phyloP scores from a whole-genome alignment of 1,140 invertebrate genomes.

The Zaprionus ornatus region DNA sequence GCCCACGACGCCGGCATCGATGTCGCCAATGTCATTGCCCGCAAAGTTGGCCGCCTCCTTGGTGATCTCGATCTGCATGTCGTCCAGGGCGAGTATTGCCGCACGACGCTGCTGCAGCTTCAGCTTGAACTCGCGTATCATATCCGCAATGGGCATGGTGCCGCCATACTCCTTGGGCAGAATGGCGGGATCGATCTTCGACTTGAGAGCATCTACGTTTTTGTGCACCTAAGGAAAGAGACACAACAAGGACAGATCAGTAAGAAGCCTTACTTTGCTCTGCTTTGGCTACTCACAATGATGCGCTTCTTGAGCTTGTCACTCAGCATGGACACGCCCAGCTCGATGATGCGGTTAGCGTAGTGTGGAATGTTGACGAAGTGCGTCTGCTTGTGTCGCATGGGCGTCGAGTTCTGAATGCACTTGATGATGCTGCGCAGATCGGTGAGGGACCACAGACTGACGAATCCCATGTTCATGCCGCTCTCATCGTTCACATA shows the following conservation, averaged over 20 bases:
- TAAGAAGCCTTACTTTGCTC: neutral
- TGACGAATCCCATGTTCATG: slow-evolving; percentile 91
- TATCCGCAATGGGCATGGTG: slow-evolving; percentile 89
- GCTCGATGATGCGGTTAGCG: slow-evolving; percentile 91
- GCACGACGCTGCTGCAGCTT: slow-evolving; percentile 87
- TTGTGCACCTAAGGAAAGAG: slow-evolving; percentile 87
- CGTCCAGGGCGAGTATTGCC: slow-evolving; percentile 89
- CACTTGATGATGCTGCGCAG: slow-evolving; percentile 91
- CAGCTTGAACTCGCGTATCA: slow-evolving; percentile 91
- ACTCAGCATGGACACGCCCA: slow-evolving; percentile 90
- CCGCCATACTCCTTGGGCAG: slow-evolving; percentile 94
- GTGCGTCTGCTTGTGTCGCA: slow-evolving; percentile 93
- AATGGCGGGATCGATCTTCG: slow-evolving; percentile 89
- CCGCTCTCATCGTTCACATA: slow-evolving; percentile 94
- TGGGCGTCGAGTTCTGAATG: slow-evolving; percentile 94
- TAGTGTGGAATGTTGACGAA: slow-evolving; percentile 92
- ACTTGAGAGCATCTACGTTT: slow-evolving; percentile 88
- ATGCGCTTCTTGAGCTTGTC: slow-evolving; percentile 92
- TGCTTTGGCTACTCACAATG: slow-evolving; percentile 85
- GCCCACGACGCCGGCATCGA: slow-evolving; percentile 88
- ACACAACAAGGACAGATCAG: neutral
- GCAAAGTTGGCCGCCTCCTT: slow-evolving; percentile 86
- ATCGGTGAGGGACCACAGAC: slow-evolving; percentile 91
- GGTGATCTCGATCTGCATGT: slow-evolving; percentile 91
- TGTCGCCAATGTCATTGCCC: slow-evolving; percentile 87